These are phyloP conservation scores for Emesis furor DNA, from an alignment of 2,888 invertebrate species.

Conservation along the genomic window DNA sequence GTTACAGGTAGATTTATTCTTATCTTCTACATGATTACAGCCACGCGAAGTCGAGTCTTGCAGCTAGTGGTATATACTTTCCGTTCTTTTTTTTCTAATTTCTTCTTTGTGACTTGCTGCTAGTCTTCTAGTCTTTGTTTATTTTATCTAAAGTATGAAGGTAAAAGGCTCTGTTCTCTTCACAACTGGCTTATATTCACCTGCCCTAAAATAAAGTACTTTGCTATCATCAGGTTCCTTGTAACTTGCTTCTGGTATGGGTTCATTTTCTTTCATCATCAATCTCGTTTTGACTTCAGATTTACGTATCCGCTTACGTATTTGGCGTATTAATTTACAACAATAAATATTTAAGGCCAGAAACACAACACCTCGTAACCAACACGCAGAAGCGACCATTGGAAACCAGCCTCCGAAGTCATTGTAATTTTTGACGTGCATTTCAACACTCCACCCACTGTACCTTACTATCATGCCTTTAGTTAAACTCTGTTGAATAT, in stretches of 20 bases:
- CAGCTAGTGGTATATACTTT: too few relatives aligned
- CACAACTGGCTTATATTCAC: conserved; percentile 77
- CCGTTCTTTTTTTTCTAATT: too few relatives aligned
- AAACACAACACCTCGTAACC: conserved; percentile 83
- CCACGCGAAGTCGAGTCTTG: too few relatives aligned
- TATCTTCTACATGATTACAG: too few relatives aligned
- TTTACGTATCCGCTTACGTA: conserved; percentile 77
- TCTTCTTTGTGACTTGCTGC: too few relatives aligned
- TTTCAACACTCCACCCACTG: conserved; percentile 84
- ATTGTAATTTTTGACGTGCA: conserved; percentile 78
- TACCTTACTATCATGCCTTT: conserved; percentile 85
- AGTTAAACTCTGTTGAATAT: conserved; percentile 85
- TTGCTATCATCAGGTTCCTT: conserved; percentile 51
- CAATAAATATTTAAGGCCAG: conserved; percentile 81
- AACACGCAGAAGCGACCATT: conserved; percentile 80
- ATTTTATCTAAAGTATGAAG: neutral
- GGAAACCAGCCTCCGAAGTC: conserved; percentile 87
- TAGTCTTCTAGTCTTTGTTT: neutral
- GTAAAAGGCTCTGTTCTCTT: neutral
- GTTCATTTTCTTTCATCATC: conserved; percentile 72
- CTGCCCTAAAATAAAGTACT: conserved; percentile 80
- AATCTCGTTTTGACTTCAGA: conserved; percentile 78
- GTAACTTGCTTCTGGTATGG: conserved; percentile 81
- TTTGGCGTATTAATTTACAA: conserved; percentile 76
- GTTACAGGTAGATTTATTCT: too few relatives aligned